Conservation (phyloP, 2,797 vertebrate genomes). For the Anisognathus igniventris region DNA sequence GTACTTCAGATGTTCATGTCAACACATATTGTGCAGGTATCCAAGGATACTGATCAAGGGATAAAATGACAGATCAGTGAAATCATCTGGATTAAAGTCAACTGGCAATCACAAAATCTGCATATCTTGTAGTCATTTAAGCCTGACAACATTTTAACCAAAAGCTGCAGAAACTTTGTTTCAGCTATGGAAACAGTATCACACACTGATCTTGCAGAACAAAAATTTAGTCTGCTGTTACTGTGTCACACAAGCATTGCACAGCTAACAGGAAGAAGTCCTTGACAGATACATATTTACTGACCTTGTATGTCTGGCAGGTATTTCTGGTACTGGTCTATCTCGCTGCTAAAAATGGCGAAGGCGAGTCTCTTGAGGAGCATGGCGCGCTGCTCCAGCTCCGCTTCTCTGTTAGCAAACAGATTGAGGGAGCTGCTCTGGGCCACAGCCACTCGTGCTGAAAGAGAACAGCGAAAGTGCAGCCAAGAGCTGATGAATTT, state of each 20-base stretch:
- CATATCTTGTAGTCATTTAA: fast-evolving
- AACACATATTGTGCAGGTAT: not conserved
- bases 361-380: slow-evolving; percentile 96
- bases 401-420: slow-evolving; percentile 93
- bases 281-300: not conserved
- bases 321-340: slow-evolving; percentile 98
- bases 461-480: not conserved
- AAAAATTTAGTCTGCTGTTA: not conserved
- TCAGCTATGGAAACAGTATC: fast-evolving
- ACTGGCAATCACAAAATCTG: not conserved
- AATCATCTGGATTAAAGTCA: not conserved
- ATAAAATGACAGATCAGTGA: not conserved
- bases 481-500: not conserved
- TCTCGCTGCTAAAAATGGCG: slow-evolving; percentile 96
- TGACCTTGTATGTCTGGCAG: slow-evolving; percentile 98
- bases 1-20: not conserved
- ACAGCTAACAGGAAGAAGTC: not conserved
- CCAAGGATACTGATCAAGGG: not conserved
- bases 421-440: slow-evolving; percentile 98
- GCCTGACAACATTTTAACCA: not conserved
- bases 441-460: slow-evolving; percentile 95
- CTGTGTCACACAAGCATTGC: not conserved
- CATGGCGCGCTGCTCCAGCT: slow-evolving; percentile 98
- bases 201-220: not conserved
- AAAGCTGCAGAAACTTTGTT: not conserved